Conservation (phyloP, 2,888 invertebrate species). For the Diloba caeruleocephala region DNA sequence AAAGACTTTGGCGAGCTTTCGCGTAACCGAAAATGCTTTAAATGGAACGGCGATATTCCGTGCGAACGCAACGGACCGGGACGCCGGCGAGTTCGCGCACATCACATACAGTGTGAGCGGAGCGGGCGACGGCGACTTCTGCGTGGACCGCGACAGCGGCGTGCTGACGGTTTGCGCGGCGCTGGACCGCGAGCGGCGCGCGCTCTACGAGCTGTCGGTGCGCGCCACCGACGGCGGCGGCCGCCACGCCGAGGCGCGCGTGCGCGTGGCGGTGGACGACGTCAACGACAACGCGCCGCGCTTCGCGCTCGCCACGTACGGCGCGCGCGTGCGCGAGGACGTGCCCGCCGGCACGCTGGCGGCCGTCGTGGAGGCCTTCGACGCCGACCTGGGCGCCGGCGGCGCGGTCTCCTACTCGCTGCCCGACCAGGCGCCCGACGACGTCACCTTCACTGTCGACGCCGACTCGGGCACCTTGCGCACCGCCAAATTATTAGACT, state of each 20-base stretch:
- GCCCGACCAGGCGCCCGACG: conserved; percentile 91
- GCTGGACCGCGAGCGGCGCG: conserved; percentile 96
- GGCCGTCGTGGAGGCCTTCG: conserved; percentile 94
- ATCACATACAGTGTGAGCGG: conserved; percentile 93
- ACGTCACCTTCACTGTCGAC: conserved; percentile 95
- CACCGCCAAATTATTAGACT: conserved; percentile 94
- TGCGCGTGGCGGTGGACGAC: conserved; percentile 95
- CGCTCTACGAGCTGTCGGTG: conserved; percentile 93
- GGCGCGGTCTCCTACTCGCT: conserved; percentile 95
- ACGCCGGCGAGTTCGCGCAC: conserved; percentile 94
- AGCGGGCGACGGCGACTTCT: conserved; percentile 94
- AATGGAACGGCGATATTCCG: conserved; percentile 96
- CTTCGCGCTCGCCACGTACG: conserved; percentile 93
- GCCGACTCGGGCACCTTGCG: conserved; percentile 95
- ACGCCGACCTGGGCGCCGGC: conserved; percentile 95
- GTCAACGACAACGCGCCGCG: conserved; percentile 96
- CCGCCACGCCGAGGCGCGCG: conserved; percentile 94
- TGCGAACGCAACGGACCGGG: conserved; percentile 95
- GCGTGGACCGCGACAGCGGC: conserved; percentile 93
- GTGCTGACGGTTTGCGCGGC: conserved; percentile 92
- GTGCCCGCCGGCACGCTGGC: conserved; percentile 96
- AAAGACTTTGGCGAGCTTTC: conserved; percentile 94
- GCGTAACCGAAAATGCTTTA: conserved; percentile 95
- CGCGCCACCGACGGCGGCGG: conserved; percentile 94
- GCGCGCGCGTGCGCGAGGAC: conserved; percentile 96